phyloP scores from a whole-genome alignment of 2,888 invertebrate species.

The Cerastoderma edule region DNA sequence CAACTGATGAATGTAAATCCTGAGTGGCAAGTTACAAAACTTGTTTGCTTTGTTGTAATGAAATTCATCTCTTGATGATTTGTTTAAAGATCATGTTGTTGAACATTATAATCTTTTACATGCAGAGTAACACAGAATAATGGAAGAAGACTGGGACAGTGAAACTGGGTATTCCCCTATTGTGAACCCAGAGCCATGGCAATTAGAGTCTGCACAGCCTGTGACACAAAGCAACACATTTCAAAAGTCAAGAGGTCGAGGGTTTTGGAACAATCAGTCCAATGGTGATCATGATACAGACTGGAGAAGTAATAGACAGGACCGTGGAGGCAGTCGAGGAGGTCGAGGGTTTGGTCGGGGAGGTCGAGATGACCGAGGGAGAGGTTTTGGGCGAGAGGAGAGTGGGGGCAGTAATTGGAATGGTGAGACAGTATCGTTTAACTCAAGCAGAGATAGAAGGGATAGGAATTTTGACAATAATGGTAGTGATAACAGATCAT shows the following conservation, averaged over 20 bases:
- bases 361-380: too few species aligned
- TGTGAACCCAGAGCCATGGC: slow-evolving; percentile 15
- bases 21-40: too few species aligned
- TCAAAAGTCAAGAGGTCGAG: slow-evolving; percentile 25
- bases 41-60: too few species aligned
- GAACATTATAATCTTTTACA: slow-evolving; percentile 78
- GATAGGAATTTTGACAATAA: background rate
- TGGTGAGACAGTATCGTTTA: background rate
- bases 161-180: slow-evolving; percentile 32
- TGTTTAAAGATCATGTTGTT: too few species aligned
- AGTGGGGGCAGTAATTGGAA: too few species aligned
- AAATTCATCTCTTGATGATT: too few species aligned
- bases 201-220: background rate
- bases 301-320: background rate
- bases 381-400: too few species aligned
- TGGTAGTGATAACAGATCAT: background rate
- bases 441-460: background rate
- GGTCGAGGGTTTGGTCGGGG: too few species aligned
- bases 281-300: slow-evolving; percentile 23
- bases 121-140: background rate
- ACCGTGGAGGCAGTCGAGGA: background rate
- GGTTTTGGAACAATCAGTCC: slow-evolving; percentile 36
- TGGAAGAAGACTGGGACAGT: slow-evolving; percentile 58
- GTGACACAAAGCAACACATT: slow-evolving; percentile 1
- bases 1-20: too few species aligned